A percentile compares a stretch with the other conserved stretches of the same genome.
Conservation (phyloP, 2,113 vertebrate genomes). For the Vidua chalybeata region DNA sequence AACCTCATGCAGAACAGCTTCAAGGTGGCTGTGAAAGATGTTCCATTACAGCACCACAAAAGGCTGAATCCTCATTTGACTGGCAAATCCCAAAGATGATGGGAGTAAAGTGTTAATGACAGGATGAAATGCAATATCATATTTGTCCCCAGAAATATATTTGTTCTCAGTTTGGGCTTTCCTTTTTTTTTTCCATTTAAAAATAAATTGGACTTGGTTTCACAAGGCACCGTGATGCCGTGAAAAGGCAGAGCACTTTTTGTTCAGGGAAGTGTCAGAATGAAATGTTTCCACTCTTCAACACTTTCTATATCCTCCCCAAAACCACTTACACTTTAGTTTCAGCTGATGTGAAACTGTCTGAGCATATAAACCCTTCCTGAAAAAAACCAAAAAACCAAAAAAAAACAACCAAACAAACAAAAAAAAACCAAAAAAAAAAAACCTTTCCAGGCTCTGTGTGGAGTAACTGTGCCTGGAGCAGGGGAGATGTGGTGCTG, state of each 20-base stretch:
- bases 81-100: not conserved
- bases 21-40: not conserved
- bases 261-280: slow-evolving; percentile 37
- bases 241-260: slow-evolving; percentile 41
- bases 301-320: slow-evolving; percentile 15
- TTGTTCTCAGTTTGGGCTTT: slow-evolving; percentile 14
- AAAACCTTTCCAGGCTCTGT: not conserved
- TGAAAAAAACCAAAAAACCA: not conserved
- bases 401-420: not conserved
- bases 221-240: not conserved
- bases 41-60: not conserved
- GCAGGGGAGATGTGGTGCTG: not conserved
- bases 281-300: slow-evolving; percentile 56
- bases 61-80: not conserved
- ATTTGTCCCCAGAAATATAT: slow-evolving; percentile 12
- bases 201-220: slow-evolving; percentile 49
- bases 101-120: not conserved
- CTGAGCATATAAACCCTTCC: slow-evolving; percentile 13
- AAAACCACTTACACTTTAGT: slow-evolving; percentile 36
- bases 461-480: not conserved
- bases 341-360: slow-evolving; percentile 51
- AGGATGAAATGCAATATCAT: not conserved
- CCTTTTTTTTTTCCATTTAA: not conserved
- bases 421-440: not conserved
- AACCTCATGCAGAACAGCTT: not conserved